Conservation (phyloP, 2,113 vertebrate genomes). For the Mobula hypostoma region DNA sequence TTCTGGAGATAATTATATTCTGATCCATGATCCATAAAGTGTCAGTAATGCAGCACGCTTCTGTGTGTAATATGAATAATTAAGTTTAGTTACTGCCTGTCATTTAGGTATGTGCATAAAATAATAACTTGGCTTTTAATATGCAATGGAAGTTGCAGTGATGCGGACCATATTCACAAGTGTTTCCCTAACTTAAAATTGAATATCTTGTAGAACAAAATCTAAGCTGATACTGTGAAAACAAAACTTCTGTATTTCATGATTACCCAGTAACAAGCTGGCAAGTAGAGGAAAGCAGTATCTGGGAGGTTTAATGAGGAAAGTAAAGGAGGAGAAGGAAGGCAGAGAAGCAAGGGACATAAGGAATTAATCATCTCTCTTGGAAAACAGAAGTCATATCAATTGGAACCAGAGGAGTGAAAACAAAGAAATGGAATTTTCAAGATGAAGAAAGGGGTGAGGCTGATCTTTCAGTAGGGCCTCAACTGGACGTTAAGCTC, state of each 20-base stretch:
- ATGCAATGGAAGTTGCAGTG: not conserved
- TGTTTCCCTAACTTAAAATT: not conserved
- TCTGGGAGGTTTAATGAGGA: not conserved
- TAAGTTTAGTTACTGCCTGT: constrained; percentile 1
- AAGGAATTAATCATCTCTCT: not conserved
- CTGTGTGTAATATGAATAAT: constrained; percentile 14
- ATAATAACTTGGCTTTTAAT: constrained; percentile 5
- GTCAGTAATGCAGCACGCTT: not conserved
- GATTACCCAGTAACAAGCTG: not conserved
- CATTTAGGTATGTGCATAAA: not conserved
- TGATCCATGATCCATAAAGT: constrained; percentile 9
- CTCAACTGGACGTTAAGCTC: not conserved
- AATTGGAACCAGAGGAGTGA: not conserved
- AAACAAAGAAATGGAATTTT: not conserved
- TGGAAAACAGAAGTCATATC: not conserved
- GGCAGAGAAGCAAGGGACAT: not conserved
- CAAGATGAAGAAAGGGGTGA: not conserved
- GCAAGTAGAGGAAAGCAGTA: not conserved
- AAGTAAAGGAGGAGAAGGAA: not conserved
- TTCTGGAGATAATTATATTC: constrained; percentile 22
- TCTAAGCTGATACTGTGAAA: not conserved
- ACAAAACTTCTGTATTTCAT: not conserved
- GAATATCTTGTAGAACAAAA: not conserved
- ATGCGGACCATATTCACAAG: not conserved
- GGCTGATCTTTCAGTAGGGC: not conserved